A percentile compares a stretch with the other conserved stretches of the same genome.
Conservation (phyloP, 2,888 invertebrate genomes). For the Pediacus dermestoides region DNA sequence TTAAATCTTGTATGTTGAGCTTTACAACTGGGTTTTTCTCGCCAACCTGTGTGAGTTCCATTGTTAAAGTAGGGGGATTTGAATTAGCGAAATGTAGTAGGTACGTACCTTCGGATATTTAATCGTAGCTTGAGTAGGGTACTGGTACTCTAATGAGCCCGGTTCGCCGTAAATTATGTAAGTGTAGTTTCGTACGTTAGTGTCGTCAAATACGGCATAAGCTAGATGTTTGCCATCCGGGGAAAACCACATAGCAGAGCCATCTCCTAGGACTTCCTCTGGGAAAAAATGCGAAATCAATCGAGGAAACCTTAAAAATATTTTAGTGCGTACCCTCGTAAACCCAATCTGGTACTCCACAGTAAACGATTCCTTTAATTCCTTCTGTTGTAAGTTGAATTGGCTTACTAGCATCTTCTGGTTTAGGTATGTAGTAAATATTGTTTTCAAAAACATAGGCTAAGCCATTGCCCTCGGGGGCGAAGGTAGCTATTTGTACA, state of each 20-base stretch:
- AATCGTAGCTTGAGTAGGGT: conserved; percentile 62
- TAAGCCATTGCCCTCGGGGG: conserved; percentile 53
- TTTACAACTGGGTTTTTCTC: conserved; percentile 65
- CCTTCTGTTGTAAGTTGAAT: conserved; percentile 53
- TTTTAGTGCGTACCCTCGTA: conserved; percentile 70
- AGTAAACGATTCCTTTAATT: conserved; percentile 57
- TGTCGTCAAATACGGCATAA: conserved; percentile 80
- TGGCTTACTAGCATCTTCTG: conserved; percentile 34
- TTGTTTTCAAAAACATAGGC: conserved; percentile 68
- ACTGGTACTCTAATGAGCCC: conserved; percentile 57
- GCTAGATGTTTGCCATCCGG: conserved; percentile 72
- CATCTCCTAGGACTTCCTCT: conserved; percentile 86
- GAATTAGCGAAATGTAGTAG: no score
- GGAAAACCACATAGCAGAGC: conserved; percentile 88
- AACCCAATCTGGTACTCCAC: conserved; percentile 88
- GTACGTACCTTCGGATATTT: conserved; percentile 82
- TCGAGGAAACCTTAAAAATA: conserved; percentile 5
- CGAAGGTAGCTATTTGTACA: conserved; percentile 63
- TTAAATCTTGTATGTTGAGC: conserved; percentile 61
- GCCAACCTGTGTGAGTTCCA: conserved; percentile 57
- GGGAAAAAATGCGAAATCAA: conserved; percentile 39
- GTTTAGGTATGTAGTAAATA: conserved; percentile 58
- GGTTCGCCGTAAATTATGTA: conserved; percentile 67
- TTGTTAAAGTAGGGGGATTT: no score
- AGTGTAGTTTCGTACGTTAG: conserved; percentile 60